A percentile compares a stretch with the other conserved stretches of the same genome.
Conservation (phyloP, 2,113 vertebrate genomes). For the Chrysochloris asiatica region DNA sequence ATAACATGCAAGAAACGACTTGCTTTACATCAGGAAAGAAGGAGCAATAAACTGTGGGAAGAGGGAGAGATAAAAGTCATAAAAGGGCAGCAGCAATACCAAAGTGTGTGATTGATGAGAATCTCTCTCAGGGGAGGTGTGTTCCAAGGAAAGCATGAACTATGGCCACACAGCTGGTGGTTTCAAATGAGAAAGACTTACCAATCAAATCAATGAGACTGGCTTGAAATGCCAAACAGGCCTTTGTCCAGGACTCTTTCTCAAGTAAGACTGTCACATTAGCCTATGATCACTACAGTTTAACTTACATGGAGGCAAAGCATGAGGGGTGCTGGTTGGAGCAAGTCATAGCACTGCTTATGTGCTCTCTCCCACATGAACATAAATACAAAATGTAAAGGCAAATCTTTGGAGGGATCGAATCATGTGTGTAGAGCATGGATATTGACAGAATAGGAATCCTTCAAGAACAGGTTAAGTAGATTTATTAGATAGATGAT, state of each 20-base stretch:
- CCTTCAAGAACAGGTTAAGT: too few species aligned
- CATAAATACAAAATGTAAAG: background rate
- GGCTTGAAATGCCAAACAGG: fast-evolving
- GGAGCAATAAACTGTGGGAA: background rate
- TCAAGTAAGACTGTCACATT: background rate
- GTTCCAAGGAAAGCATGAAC: background rate
- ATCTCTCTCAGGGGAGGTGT: background rate
- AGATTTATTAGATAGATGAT: too few species aligned
- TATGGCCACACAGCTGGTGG: background rate
- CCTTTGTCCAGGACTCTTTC: background rate
- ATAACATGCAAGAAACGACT: background rate
- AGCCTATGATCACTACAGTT: fast-evolving
- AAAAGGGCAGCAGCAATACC: background rate
- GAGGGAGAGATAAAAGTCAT: background rate
- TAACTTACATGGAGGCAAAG: background rate
- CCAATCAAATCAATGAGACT: background rate
- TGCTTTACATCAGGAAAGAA: background rate
- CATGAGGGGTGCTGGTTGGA: fast-evolving
- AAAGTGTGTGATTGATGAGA: background rate
- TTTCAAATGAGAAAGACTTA: constrained; percentile 18
- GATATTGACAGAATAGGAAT: too few species aligned
- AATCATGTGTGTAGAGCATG: too few species aligned
- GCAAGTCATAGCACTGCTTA: too few species aligned
- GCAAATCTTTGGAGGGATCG: too few species aligned
- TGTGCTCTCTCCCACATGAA: fast-evolving